Evolutionary conservation across 2,888 invertebrate species (phyloP).

Genomic region (Encarsia formosa): DNA sequence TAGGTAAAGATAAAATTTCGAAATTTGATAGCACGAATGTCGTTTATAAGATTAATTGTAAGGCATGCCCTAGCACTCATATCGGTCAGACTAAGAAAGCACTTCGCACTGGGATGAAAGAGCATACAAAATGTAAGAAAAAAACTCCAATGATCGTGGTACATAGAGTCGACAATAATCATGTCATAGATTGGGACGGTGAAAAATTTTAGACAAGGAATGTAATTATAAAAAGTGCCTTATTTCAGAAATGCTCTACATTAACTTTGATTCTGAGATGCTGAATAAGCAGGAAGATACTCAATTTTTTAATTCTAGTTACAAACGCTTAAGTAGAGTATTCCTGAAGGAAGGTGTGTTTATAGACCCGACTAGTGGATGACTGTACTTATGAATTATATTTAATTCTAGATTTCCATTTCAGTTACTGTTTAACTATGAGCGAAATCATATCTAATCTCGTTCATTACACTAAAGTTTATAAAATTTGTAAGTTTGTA

Average conservation of each 20-base stretch:
- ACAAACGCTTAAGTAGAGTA: no score
- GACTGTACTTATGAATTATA: no score
- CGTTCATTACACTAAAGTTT: no score
- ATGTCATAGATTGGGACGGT: conserved; percentile 13
- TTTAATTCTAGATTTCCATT: no score
- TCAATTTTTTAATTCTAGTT: no score
- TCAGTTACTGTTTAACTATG: no score
- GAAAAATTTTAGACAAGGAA: conserved; percentile 9
- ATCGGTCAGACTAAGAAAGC: conserved; percentile 14
- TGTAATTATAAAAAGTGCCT: conserved; percentile 11
- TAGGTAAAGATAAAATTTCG: conserved; percentile 4
- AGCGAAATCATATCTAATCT: no score
- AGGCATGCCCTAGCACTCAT: conserved; percentile 2
- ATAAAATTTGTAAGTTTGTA: no score
- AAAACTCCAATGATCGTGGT: not conserved
- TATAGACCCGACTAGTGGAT: no score
- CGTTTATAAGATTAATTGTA: conserved; percentile 12
- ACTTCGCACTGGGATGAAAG: conserved; percentile 1
- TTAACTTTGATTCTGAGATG: not conserved
- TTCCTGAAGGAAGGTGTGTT: no score
- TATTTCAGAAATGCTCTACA: conserved; percentile 11
- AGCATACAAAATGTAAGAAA: conserved; percentile 11
- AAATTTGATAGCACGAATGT: not conserved
- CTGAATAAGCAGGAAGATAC: not conserved
- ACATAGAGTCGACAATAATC: not conserved